These are phyloP conservation scores for Tetramorium parvispinum DNA, from an alignment of 1,140 invertebrate genomes.

Conservation along the genomic window DNA sequence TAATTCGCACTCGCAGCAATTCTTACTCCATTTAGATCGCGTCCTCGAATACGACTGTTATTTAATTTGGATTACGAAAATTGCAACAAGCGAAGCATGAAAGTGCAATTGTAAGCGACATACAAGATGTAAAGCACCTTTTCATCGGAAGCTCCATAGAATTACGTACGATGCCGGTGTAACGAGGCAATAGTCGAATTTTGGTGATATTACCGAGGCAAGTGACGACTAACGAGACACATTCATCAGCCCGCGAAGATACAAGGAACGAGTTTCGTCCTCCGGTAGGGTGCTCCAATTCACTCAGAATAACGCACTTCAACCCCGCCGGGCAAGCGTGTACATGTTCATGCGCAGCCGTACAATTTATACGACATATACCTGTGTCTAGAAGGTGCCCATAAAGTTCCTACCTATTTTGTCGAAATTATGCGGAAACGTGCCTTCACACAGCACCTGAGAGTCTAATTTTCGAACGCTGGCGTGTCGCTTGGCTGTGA, in stretches of 20 bases:
- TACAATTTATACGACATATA: conserved; percentile 70
- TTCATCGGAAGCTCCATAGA: conserved; percentile 17
- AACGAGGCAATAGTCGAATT: conserved; percentile 74
- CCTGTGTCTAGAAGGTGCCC: conserved; percentile 46
- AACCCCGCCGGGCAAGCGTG: conserved; percentile 47
- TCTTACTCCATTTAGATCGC: background rate
- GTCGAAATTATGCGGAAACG: conserved; percentile 58
- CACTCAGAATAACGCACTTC: conserved; percentile 71
- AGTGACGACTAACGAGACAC: conserved; percentile 77
- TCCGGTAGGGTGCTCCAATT: conserved; percentile 70
- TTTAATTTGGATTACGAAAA: conserved; percentile 34
- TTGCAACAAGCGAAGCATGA: conserved; percentile 8
- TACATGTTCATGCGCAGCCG: conserved; percentile 44
- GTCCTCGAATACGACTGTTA: background rate
- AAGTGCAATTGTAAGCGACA: conserved; percentile 25
- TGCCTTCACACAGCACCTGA: conserved; percentile 46
- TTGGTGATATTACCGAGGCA: conserved; percentile 72
- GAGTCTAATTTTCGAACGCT: conserved; percentile 51
- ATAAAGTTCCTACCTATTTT: conserved; percentile 46
- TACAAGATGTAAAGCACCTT: conserved; percentile 33
- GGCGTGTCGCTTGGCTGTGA: background rate
- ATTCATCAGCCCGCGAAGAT: conserved; percentile 73
- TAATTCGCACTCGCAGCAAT: background rate
- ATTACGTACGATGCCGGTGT: conserved; percentile 56
- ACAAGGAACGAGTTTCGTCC: conserved; percentile 74